Conservation (phyloP, 2,888 invertebrate genomes). For the Luffia ferchaultella region DNA sequence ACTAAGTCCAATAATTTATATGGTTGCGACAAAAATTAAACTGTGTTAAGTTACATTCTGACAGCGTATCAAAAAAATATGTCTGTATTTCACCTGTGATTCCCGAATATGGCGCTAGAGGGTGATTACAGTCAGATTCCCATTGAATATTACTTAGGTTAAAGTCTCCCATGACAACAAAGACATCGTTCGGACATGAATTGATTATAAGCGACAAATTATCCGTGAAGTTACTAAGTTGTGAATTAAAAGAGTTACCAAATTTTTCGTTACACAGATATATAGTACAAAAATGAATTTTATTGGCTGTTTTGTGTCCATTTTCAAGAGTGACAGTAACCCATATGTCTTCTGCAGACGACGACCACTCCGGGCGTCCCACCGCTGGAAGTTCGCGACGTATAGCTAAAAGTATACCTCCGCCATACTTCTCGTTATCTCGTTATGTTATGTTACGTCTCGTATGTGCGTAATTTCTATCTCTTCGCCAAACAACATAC, state of each 20-base stretch:
- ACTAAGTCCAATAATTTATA: not conserved
- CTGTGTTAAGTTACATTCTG: not conserved
- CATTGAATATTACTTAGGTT: not conserved
- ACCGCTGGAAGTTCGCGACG: not conserved
- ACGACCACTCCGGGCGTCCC: slow-evolving; percentile 1
- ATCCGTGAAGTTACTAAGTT: not conserved
- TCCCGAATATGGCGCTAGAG: not conserved
- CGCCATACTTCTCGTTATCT: not conserved
- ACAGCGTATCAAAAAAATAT: not conserved
- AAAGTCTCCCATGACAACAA: not conserved
- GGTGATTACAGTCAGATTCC: not conserved
- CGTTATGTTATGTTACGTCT: too few relatives aligned
- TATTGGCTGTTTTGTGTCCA: not conserved
- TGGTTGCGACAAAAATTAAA: not conserved
- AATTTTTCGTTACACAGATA: not conserved
- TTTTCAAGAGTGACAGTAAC: not conserved
- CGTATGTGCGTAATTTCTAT: not conserved
- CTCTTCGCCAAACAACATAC: not conserved
- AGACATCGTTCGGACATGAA: not conserved
- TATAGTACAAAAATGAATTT: not conserved
- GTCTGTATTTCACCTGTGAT: not conserved
- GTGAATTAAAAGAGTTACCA: slow-evolving; percentile 1
- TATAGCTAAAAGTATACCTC: not conserved
- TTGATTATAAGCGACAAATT: not conserved
- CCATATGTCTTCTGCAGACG: slow-evolving; percentile 4